These are phyloP conservation scores for Columba janthina DNA, from an alignment of 2,113 vertebrate species.

Conservation along the genomic window DNA sequence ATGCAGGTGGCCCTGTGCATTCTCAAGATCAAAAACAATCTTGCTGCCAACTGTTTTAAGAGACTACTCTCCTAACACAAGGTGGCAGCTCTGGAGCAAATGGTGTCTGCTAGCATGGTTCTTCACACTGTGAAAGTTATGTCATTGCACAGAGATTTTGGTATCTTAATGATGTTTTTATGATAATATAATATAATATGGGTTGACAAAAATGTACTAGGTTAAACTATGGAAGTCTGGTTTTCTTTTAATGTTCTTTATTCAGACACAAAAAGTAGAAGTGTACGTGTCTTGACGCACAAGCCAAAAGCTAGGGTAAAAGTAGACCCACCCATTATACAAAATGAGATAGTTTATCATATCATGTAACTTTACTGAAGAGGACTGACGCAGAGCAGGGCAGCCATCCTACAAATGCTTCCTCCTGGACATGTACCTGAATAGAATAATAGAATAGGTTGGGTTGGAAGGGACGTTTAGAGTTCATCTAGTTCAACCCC, in stretches of 20 bases:
- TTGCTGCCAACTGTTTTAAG: background rate
- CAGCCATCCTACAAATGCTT: background rate
- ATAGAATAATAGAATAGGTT: background rate
- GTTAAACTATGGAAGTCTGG: background rate
- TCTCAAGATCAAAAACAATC: background rate
- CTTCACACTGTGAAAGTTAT: background rate
- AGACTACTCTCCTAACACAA: background rate
- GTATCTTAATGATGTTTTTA: background rate
- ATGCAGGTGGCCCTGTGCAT: background rate
- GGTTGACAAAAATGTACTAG: background rate
- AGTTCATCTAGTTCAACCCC: background rate
- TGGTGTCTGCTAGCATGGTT: background rate
- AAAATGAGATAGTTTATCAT: background rate
- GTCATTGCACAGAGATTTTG: background rate
- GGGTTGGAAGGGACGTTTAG: background rate
- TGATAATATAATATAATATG: background rate
- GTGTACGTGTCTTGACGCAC: background rate
- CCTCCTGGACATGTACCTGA: background rate
- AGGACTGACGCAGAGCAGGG: background rate
- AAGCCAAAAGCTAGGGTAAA: background rate
- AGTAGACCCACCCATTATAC: background rate
- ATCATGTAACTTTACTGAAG: background rate
- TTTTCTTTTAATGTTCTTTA: background rate
- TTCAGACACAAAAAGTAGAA: background rate
- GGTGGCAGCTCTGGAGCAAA: background rate